Evolutionary conservation across 2,797 vertebrate genomes (phyloP).

Genomic region (Galaxias olidus): DNA sequence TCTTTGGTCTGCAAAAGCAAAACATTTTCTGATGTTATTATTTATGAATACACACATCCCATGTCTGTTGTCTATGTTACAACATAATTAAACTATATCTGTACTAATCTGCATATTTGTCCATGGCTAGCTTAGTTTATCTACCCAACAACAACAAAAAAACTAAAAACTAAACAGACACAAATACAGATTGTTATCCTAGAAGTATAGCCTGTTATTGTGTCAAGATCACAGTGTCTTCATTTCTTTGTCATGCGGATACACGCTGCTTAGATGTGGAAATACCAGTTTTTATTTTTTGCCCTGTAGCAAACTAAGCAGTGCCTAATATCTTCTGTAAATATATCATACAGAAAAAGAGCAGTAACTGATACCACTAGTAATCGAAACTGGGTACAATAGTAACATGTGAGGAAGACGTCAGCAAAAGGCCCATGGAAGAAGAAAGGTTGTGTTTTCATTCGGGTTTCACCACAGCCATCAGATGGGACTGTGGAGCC

Average conservation of each 20-base stretch:
- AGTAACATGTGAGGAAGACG: conserved; percentile 10
- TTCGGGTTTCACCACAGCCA: conserved; percentile 7
- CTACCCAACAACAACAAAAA: too few species aligned
- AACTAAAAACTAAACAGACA: too few species aligned
- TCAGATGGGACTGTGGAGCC: conserved; percentile 17
- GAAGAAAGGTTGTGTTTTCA: conserved; percentile 15
- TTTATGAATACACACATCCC: conserved; percentile 19
- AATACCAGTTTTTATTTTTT: conserved; percentile 13
- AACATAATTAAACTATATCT: conserved; percentile 17
- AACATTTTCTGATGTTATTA: conserved; percentile 18
- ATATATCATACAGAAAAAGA: too few species aligned
- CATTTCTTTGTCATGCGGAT: background rate
- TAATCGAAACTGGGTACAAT: background rate
- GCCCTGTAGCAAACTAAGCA: background rate
- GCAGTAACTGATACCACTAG: conserved; percentile 33
- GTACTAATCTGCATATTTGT: background rate
- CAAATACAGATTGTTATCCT: too few species aligned
- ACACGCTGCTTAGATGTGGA: conserved; percentile 11
- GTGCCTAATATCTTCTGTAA: too few species aligned
- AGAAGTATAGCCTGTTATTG: too few species aligned
- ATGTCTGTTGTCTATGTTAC: conserved; percentile 14
- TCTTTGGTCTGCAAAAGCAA: conserved; percentile 20
- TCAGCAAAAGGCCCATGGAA: conserved; percentile 9
- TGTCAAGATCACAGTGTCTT: background rate
- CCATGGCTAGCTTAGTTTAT: too few species aligned